Base-by-base conservation (phyloP, 2,888 invertebrate genomes). In the Tanypteryx hageni region DNA sequence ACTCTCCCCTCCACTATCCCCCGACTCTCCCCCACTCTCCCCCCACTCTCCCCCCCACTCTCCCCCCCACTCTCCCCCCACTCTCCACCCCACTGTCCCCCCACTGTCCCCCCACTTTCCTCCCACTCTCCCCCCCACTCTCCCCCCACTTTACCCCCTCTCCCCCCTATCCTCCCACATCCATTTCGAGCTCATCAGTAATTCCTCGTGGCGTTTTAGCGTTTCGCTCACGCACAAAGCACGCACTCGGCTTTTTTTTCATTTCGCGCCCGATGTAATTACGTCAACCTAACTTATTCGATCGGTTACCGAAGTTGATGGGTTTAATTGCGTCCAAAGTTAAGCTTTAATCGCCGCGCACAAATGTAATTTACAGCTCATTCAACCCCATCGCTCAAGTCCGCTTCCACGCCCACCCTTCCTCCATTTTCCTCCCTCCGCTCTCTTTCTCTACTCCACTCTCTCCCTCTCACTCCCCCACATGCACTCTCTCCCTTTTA, bases 251-350 rank as follows among this genome's bases (percentile, higher is more conserved):
- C 76, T 22, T 27, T 27, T 76, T 76, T 76, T 22, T 76, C 76
- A 76, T 76, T 44, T 44, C 76, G 76, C 22, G 22, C 18, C 9
- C 68, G 68, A 22, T 18, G 22, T 22, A 76, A 76, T 76, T 76
- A 76, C 76, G 76, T 27, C 22, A 22, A 10, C n/a, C 68, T 68
- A n/a, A 8, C 68, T 76, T 76, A 76, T 76, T 76, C 22, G 76
- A 76, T 76, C 27, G 76, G 27, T 76, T 27, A 76, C 76, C 76
- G 4, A 13, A 76, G 22, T 27, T 27, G 27, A 27, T 27, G 76
- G 76, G 27, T 76, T 76, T 76, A 76, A 76, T 76, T 76, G 76
- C 22, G 76, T 76, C 76, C 76, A 76, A 76, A 76, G 76, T 27
- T 76, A 76, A 76, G 22, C 22, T 76, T 76, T 76, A 76, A 76